Conservation (phyloP, 2,113 vertebrate species). For the Phasianus colchicus region DNA sequence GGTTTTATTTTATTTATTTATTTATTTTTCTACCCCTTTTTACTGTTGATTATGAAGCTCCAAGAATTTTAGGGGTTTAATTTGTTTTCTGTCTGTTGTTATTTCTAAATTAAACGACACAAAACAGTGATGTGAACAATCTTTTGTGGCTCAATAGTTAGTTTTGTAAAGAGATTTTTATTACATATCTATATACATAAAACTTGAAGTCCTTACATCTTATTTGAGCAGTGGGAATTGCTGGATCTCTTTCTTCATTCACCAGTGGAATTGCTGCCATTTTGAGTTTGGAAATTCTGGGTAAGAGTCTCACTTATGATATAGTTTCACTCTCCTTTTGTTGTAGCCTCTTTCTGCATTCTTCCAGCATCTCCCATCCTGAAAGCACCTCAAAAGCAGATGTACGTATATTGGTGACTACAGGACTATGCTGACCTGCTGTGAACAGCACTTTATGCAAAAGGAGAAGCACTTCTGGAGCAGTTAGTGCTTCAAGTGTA, state of each 20-base stretch:
- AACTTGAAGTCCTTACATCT: neutral
- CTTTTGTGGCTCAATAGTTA: neutral
- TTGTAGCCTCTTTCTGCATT: neutral
- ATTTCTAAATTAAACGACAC: neutral
- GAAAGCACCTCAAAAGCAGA: neutral
- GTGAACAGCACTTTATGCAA: neutral
- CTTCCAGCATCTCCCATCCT: neutral
- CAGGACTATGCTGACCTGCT: neutral
- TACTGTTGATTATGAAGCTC: neutral
- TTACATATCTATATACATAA: neutral
- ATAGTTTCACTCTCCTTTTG: neutral
- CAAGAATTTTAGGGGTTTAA: neutral
- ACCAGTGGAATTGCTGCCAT: neutral
- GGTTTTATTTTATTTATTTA: neutral
- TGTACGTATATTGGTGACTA: fast-evolving
- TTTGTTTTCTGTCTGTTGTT: neutral
- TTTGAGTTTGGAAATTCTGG: neutral
- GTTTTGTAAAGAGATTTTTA: neutral
- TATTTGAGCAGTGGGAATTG: neutral
- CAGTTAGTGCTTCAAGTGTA: neutral
- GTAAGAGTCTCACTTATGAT: neutral
- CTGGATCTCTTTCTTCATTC: neutral
- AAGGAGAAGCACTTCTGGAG: neutral
- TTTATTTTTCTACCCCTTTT: neutral
- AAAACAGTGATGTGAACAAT: neutral